A percentile compares a stretch with the other conserved stretches of the same genome.
Conservation (phyloP, 2,888 invertebrate genomes). For the Listrodromus nycthemerus region DNA sequence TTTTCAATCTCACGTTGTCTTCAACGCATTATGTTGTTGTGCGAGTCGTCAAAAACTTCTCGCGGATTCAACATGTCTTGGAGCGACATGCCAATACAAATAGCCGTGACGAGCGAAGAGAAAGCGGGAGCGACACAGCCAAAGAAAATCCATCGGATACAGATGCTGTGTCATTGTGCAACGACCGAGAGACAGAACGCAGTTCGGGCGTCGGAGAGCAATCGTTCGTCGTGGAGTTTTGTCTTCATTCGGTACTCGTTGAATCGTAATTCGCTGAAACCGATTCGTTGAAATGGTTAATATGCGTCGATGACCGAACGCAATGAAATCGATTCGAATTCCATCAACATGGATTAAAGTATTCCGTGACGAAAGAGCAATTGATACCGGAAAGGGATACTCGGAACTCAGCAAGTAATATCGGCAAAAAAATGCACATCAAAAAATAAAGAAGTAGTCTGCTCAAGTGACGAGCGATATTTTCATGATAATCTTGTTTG, state of each 20-base stretch:
- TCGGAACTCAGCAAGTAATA: background rate
- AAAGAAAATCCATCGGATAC: conserved; percentile 33
- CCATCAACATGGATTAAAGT: background rate
- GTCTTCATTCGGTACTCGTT: background rate
- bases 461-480: background rate
- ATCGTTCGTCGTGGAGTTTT: background rate
- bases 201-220: background rate
- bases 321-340: background rate
- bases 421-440: too few species aligned
- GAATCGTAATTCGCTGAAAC: too few species aligned
- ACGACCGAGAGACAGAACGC: conserved; percentile 11
- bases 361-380: background rate
- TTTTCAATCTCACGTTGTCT: too few species aligned
- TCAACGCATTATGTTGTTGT: background rate
- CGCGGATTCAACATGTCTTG: conserved; percentile 10
- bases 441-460: background rate
- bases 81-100: background rate
- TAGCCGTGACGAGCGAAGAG: conserved; percentile 8
- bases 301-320: background rate
- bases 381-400: background rate
- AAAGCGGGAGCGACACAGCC: conserved; percentile 20
- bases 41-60: background rate
- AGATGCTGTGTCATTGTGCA: conserved; percentile 51
- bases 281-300: background rate
- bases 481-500: background rate